phyloP scores from a whole-genome alignment of 2,113 vertebrate species.

The Rhinichthys klamathensis region DNA sequence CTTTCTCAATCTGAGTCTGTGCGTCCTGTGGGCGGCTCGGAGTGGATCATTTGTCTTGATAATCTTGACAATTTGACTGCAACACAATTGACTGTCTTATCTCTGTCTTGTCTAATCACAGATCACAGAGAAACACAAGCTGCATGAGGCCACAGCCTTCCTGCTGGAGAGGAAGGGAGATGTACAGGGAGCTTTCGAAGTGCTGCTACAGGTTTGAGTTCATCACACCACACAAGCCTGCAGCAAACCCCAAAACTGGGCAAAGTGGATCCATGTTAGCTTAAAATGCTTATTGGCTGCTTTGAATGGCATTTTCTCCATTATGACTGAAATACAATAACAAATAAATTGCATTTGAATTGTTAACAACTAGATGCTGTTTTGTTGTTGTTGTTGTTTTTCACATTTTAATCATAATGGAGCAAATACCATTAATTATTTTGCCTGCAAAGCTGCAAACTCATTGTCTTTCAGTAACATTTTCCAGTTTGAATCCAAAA shows the following conservation, averaged over 20 bases:
- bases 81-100: constrained; percentile 29
- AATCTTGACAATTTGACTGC: constrained; percentile 13
- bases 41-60: constrained; percentile 22
- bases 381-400: no score
- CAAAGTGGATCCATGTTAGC: background rate
- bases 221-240: constrained; percentile 13
- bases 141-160: constrained; percentile 86
- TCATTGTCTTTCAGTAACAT: no score
- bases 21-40: background rate
- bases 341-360: no score
- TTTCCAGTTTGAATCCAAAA: no score
- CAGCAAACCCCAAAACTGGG: background rate
- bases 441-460: no score
- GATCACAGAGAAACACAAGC: constrained; percentile 85
- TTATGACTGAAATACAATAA: no score
- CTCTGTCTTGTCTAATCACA: constrained; percentile 60
- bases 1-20: background rate
- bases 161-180: constrained; percentile 94
- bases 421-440: no score
- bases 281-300: no score
- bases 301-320: no score
- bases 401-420: no score
- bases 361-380: no score
- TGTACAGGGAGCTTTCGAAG: constrained; percentile 85
- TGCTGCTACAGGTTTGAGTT: constrained; percentile 85